Conservation (phyloP, 1,140 invertebrate genomes). For the Maniola jurtina region DNA sequence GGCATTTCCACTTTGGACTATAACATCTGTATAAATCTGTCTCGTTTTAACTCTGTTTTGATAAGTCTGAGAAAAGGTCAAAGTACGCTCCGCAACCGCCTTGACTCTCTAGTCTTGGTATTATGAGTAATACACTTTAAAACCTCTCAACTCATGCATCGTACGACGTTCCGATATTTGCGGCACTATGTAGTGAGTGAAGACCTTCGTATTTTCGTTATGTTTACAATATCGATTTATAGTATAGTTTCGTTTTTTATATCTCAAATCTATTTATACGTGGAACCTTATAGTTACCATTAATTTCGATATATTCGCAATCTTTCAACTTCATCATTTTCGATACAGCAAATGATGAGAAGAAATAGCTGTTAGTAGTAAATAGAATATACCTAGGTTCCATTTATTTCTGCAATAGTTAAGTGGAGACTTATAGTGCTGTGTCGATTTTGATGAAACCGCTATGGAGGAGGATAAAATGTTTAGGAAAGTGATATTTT, state of each 20-base stretch:
- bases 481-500: conserved; percentile 60
- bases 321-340: conserved; percentile 15
- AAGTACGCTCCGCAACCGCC: too few species aligned
- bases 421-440: conserved; percentile 3
- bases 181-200: not conserved
- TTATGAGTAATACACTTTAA: too few species aligned
- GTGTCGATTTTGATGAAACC: conserved; percentile 24
- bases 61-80: too few species aligned
- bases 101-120: too few species aligned
- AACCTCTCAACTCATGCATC: too few species aligned
- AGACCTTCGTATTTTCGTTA: conserved; percentile 16
- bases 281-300: conserved; percentile 29
- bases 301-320: conserved; percentile 27
- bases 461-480: conserved; percentile 19
- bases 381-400: not conserved
- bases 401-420: conserved; percentile 11
- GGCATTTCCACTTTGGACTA: too few species aligned
- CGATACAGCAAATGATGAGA: conserved; percentile 4
- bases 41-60: too few species aligned
- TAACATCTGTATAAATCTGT: too few species aligned
- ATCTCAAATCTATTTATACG: conserved; percentile 19
- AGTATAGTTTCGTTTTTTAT: conserved; percentile 25
- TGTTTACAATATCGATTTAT: conserved; percentile 20
- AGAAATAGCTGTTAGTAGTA: not conserved
- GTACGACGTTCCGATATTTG: not conserved